A percentile compares a stretch with the other conserved stretches of the same genome.
Evolutionary conservation across 2,113 vertebrate species (phyloP).

Genomic region (Dipodomys merriami): DNA sequence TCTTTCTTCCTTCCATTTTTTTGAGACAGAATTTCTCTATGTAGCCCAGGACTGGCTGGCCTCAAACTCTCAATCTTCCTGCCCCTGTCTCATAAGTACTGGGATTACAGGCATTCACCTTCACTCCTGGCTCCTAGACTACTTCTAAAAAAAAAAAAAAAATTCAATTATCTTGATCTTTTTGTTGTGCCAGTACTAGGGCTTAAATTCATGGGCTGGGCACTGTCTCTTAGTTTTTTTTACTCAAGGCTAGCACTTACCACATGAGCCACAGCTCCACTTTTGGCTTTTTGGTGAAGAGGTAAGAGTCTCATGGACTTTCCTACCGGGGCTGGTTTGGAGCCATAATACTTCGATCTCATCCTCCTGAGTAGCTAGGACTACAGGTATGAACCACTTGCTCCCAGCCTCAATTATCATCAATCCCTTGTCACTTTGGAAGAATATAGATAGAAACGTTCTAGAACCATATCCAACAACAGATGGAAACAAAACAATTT

Average conservation of each 20-base stretch:
- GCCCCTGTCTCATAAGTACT: neutral
- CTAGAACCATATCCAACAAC: constrained; percentile 23
- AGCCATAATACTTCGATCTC: too few relatives aligned
- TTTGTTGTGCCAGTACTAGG: too few relatives aligned
- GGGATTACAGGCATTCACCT: neutral
- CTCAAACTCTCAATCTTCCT: neutral
- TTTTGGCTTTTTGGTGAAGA: too few relatives aligned
- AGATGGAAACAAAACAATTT: neutral
- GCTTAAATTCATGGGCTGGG: too few relatives aligned
- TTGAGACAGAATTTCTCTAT: neutral
- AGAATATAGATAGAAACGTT: constrained; percentile 31
- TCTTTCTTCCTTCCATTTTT: neutral
- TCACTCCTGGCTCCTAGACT: too few relatives aligned
- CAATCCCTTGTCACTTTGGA: neutral
- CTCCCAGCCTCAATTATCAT: neutral
- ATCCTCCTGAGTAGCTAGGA: neutral
- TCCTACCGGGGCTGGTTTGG: too few relatives aligned
- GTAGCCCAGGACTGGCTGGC: neutral
- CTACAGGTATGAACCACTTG: neutral
- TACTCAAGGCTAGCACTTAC: too few relatives aligned
- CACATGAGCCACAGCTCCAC: too few relatives aligned
- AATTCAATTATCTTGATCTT: too few relatives aligned
- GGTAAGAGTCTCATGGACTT: too few relatives aligned
- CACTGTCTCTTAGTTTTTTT: too few relatives aligned
- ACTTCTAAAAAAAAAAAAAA: too few relatives aligned